A percentile compares a stretch with the other conserved stretches of the same genome.
phyloP scores from a whole-genome alignment of 1,140 invertebrate species.

The Ostrea edulis region DNA sequence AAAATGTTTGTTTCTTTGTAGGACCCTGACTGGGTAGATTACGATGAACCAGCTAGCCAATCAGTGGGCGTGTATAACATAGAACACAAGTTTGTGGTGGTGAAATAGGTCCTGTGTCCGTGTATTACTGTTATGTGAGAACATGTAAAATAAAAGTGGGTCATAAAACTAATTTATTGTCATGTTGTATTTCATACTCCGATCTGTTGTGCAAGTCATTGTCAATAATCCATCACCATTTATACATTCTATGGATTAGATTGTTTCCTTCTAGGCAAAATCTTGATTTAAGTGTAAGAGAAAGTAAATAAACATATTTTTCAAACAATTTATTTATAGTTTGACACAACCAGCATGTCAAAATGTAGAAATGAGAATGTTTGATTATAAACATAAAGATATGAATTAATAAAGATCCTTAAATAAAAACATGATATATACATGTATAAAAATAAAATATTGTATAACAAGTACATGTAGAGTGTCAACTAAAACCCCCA shows the following conservation, averaged over 20 bases:
- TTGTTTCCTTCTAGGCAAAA: not conserved
- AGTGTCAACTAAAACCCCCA: not conserved
- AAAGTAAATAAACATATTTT: not conserved
- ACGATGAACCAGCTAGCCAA: slow-evolving; percentile 26
- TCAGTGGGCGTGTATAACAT: slow-evolving; percentile 44
- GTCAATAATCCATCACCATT: not conserved
- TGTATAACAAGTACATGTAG: not conserved
- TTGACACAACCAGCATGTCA: slow-evolving; percentile 22
- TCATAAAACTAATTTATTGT: not conserved
- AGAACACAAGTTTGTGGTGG: slow-evolving; percentile 34
- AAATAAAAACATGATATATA: not conserved
- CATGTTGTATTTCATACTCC: not conserved
- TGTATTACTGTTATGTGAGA: not conserved
- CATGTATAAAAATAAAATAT: not conserved
- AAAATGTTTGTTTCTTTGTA: not conserved
- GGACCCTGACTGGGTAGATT: slow-evolving; percentile 36
- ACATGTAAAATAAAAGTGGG: not conserved
- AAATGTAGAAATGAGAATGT: not conserved
- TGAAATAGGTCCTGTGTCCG: not conserved
- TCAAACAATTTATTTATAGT: not conserved
- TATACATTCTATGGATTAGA: no score
- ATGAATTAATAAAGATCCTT: no score
- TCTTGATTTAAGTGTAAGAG: not conserved
- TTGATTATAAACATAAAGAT: no score
- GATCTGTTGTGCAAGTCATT: not conserved